A percentile compares a stretch with the other conserved stretches of the same genome.
Conservation (phyloP, 2,888 invertebrate species). For the Tiliacea aurago region DNA sequence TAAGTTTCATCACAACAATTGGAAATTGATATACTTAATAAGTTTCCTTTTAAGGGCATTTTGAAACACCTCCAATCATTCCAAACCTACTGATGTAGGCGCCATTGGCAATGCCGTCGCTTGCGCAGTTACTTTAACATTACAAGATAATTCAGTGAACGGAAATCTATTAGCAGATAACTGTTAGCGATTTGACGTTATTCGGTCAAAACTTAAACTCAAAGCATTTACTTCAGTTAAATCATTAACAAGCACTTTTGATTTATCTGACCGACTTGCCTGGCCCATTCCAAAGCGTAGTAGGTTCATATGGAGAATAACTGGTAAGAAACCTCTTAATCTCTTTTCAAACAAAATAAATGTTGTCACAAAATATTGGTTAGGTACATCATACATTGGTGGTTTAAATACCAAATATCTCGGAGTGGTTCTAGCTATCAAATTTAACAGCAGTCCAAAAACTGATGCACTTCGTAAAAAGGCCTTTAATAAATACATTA, state of each 20-base stretch:
- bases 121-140: conserved; percentile 9
- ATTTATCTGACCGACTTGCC: no score
- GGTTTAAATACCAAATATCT: no score
- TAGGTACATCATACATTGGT: no score
- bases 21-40: not conserved
- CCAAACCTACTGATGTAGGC: not conserved
- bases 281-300: no score
- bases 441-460: no score
- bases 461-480: no score
- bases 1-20: not conserved
- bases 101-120: not conserved
- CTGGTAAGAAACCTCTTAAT: no score
- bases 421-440: no score
- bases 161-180: not conserved
- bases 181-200: not conserved
- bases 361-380: no score
- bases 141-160: not conserved
- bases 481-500: no score
- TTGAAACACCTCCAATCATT: not conserved
- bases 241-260: not conserved
- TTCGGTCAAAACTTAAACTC: not conserved
- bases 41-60: not conserved
- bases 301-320: no score
- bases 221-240: not conserved
- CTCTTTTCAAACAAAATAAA: no score